Conservation (phyloP, 2,888 invertebrate genomes). For the Thereva unica region DNA sequence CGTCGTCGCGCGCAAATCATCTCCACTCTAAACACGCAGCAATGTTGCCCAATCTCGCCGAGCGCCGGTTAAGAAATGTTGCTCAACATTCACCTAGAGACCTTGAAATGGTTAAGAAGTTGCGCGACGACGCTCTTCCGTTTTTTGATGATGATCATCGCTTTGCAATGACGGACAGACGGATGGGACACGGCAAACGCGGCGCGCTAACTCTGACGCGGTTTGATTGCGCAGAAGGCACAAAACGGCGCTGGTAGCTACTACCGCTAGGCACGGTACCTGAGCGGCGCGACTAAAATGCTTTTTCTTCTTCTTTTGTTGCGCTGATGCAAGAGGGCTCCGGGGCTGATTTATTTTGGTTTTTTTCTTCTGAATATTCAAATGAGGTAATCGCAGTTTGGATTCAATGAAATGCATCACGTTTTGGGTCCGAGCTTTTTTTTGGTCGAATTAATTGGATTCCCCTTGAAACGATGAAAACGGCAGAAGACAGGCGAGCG, state of each 20-base stretch:
- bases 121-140: conserved; percentile 13
- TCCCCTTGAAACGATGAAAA: conserved; percentile 19
- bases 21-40: too few relatives aligned
- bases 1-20: too few relatives aligned
- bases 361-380: background rate
- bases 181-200: conserved; percentile 1
- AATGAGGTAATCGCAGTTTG: background rate
- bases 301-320: conserved; percentile 5
- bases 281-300: background rate
- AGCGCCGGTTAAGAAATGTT: conserved; percentile 14
- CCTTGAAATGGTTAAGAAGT: conserved; percentile 20
- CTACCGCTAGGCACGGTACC: background rate
- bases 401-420: conserved; percentile 22
- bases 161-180: background rate
- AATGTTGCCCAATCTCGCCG: conserved; percentile 15
- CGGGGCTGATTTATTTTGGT: too few relatives aligned
- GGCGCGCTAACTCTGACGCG: background rate
- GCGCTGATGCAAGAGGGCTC: background rate
- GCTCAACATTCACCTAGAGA: conserved; percentile 25
- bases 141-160: conserved; percentile 18
- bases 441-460: background rate
- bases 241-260: background rate
- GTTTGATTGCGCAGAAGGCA: background rate
- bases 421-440: conserved; percentile 2
- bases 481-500: conserved; percentile 15